Base-by-base conservation (phyloP, 2,888 invertebrate genomes). In the Merodon equestris region DNA sequence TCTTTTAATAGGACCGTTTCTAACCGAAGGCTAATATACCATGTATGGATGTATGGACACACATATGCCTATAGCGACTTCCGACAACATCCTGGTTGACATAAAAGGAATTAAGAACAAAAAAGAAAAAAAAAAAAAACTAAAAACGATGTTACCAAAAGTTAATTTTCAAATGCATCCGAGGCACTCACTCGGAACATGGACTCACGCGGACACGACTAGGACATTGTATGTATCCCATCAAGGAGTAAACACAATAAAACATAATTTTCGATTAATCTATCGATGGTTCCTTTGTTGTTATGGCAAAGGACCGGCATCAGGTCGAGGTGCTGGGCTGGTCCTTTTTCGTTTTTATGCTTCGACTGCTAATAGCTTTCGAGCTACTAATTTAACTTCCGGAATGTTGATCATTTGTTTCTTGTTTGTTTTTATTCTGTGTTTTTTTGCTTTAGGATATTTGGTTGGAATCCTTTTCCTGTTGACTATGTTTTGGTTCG, bases 251-350 rank as follows among this genome's bases (percentile, higher is more conserved):
- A 79, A 79, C 74, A 74, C 51, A 79, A 74, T 79, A 74, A 74
- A 79, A 79, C 68, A 74, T 79, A 70, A 74, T 79, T 79, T 74
- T 79, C 51, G 63, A 79, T 79, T 74, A 74, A 74, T 79, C 74
- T 74, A 60, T 74, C 70, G 58, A 67, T 42, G 38, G 14, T n/a
- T 48, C 27, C 15, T 42, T 27, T 27, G 27, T 27, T 27, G 27
- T 27, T 27, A 27, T 27, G 27, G 27, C 3, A 27, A 27, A 27
- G 7, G 27, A 7, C 27, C 27, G 7, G 27, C 27, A 27, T 27
- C 27, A 27, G 27, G 27, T 27, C 7, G 27, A 27, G 27, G 7
- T n/a, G n/a, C n/a, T n/a, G n/a, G n/a, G n/a, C n/a, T n/a, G n/a
- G n/a, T 50, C 27, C 53, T 34, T 12, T 48, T 57, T 61, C 36